Conservation (phyloP, 2,888 invertebrate species). For the Thymelicus acteon region DNA sequence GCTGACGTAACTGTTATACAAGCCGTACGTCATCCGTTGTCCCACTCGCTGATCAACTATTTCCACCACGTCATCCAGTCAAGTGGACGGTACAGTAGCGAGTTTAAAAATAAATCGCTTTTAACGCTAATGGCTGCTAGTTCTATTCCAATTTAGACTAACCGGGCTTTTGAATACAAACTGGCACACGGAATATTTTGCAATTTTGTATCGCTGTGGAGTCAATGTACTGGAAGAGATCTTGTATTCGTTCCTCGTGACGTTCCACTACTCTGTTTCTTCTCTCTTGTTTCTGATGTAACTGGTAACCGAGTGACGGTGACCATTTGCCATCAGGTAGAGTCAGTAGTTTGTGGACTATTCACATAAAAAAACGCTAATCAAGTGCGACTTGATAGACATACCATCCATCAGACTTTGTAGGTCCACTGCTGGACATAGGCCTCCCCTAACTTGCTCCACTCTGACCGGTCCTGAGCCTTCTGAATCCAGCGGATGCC, state of each 20-base stretch:
- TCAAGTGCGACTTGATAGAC: no score
- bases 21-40: constrained; percentile 15
- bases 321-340: no score
- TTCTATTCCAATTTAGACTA: constrained; percentile 21
- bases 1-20: not conserved
- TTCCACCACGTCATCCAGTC: constrained; percentile 20
- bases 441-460: no score
- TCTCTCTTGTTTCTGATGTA: no score
- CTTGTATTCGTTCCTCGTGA: not conserved
- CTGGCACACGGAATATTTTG: constrained; percentile 3
- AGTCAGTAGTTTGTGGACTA: no score
- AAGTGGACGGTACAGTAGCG: constrained; percentile 2
- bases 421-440: no score
- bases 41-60: constrained; percentile 17
- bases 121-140: constrained; percentile 20
- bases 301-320: no score
- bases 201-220: not conserved
- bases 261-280: not conserved
- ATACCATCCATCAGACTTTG: no score
- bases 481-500: no score
- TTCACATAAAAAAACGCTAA: no score
- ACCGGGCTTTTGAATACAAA: constrained; percentile 14
- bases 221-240: not conserved
- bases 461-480: no score
- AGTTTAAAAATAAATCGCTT: constrained; percentile 11